Evolutionary conservation across 2,797 vertebrate species (phyloP).

Genomic region (Manis pentadactyla): DNA sequence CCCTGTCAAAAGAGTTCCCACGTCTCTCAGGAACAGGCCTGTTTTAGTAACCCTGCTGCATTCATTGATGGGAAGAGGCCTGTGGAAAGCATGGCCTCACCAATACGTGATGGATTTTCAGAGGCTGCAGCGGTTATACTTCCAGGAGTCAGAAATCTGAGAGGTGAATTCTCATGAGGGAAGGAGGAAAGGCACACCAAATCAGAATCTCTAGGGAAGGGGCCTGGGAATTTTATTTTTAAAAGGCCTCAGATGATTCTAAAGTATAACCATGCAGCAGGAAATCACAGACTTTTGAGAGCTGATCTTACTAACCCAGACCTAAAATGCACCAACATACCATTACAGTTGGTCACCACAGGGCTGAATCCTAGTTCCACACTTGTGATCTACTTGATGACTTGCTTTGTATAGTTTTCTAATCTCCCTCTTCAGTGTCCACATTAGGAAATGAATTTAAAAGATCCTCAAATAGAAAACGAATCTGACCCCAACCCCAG

Average conservation of each 20-base stretch:
- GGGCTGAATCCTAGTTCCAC: not conserved
- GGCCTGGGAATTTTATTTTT: not conserved
- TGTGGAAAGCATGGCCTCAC: not conserved
- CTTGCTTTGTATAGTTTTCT: not conserved
- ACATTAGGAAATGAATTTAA: slow-evolving; percentile 46
- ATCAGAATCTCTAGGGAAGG: not conserved
- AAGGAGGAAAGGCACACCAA: not conserved
- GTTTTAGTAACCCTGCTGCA: not conserved
- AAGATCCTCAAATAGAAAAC: slow-evolving; percentile 36
- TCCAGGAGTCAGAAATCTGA: not conserved
- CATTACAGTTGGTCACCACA: not conserved
- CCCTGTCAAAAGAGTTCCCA: not conserved
- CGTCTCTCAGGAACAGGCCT: not conserved
- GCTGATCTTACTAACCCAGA: slow-evolving; percentile 17
- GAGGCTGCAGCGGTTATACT: not conserved
- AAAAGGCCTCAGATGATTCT: not conserved
- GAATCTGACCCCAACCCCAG: not conserved
- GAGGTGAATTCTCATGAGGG: not conserved
- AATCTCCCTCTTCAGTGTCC: slow-evolving; percentile 5
- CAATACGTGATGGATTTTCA: not conserved
- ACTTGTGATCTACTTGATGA: not conserved
- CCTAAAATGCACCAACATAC: not conserved
- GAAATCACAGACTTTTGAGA: not conserved
- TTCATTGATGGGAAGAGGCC: not conserved
- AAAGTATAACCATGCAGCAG: not conserved